Evolutionary conservation across 2,113 vertebrate genomes (phyloP).

Genomic region (Zootoca vivipara): DNA sequence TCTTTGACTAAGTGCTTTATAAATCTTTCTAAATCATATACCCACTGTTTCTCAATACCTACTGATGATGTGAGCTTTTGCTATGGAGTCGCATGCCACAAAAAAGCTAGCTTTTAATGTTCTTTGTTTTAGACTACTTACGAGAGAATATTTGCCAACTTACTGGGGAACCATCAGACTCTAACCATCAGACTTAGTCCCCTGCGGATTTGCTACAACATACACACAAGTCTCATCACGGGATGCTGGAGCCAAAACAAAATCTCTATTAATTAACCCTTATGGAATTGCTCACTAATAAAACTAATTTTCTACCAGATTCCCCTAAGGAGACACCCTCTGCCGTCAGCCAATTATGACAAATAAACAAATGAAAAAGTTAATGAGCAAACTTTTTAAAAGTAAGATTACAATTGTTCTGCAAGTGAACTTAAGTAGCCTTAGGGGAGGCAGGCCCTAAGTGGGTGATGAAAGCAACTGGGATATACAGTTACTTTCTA

Average conservation of each 20-base stretch:
- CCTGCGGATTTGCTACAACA: neutral
- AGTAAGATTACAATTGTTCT: neutral
- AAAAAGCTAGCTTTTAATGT: neutral
- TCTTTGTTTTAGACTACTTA: neutral
- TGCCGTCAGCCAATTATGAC: neutral
- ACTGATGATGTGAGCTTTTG: neutral
- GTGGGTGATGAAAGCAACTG: neutral
- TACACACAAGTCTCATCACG: neutral
- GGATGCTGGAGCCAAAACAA: neutral
- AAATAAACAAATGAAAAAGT: neutral
- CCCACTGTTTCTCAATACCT: neutral
- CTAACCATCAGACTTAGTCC: neutral
- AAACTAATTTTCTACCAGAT: neutral
- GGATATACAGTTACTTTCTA: neutral
- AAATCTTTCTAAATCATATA: too few relatives aligned
- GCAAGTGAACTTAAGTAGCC: neutral
- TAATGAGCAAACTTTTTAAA: constrained; percentile 28
- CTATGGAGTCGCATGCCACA: neutral
- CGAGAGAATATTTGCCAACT: neutral
- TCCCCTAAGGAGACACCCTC: neutral
- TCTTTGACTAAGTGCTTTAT: too few relatives aligned
- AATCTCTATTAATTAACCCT: neutral
- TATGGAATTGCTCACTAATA: neutral
- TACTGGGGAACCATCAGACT: neutral
- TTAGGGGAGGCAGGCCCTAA: neutral